A percentile compares a stretch with the other conserved stretches of the same genome.
phyloP scores from a whole-genome alignment of 2,113 vertebrate genomes.

The Sebastes fasciatus region DNA sequence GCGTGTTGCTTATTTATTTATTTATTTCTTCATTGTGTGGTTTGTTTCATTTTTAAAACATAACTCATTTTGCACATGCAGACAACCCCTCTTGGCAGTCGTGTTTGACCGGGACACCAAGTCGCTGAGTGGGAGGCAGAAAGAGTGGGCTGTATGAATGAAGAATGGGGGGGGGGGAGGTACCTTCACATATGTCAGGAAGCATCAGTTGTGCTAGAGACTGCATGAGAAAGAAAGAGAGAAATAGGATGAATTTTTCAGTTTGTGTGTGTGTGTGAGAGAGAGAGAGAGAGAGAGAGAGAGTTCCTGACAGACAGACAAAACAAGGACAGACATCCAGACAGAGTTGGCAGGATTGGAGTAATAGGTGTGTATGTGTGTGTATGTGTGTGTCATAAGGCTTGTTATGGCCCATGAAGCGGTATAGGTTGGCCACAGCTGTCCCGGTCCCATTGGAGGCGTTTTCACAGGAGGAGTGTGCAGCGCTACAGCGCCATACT shows the following conservation, averaged over 20 bases:
- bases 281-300: conserved; percentile 23
- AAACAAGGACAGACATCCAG: conserved; percentile 60
- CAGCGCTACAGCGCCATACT: conserved; percentile 79
- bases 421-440: conserved; percentile 84
- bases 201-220: conserved; percentile 46
- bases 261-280: conserved; percentile 14
- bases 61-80: conserved; percentile 34
- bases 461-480: conserved; percentile 82
- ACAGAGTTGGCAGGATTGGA: conserved; percentile 53
- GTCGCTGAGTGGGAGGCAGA: conserved; percentile 41
- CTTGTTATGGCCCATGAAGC: conserved; percentile 83
- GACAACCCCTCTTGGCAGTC: conserved; percentile 33
- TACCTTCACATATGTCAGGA: conserved; percentile 35
- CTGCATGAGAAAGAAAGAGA: conserved; percentile 34
- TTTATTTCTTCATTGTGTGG: background rate
- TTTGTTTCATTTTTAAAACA: conserved; percentile 3
- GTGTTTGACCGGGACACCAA: conserved; percentile 37
- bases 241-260: background rate
- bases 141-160: conserved; percentile 37
- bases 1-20: background rate
- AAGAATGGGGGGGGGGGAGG: conserved; percentile 27
- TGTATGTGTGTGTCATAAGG: conserved; percentile 70
- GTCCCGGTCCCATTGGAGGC: conserved; percentile 84
- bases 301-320: conserved; percentile 52
- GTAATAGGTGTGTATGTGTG: conserved; percentile 58